Evolutionary conservation across 2,113 vertebrate species (phyloP).

Genomic region (Eublepharis macularius): DNA sequence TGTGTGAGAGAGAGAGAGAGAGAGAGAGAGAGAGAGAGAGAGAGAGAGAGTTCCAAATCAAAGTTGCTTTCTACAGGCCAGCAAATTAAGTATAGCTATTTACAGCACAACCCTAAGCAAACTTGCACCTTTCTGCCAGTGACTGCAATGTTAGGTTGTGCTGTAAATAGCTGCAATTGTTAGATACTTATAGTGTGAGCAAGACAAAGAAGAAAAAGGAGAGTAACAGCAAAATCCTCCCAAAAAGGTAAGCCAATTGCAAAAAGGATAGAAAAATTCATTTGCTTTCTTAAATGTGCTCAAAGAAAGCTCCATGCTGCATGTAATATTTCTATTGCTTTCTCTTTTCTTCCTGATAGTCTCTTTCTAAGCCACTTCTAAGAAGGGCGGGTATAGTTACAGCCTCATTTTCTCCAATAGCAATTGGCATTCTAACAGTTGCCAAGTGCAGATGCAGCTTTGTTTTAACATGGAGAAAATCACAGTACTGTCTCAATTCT

Average conservation of each 20-base stretch:
- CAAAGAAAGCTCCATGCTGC: not conserved
- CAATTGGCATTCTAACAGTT: constrained; percentile 15
- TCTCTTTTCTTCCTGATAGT: not conserved
- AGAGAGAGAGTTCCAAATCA: no score
- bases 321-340: constrained; percentile 7
- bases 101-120: no score
- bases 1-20: no score
- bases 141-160: no score
- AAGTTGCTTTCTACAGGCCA: not conserved
- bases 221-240: not conserved
- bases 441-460: constrained; percentile 18
- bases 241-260: rapidly evolving
- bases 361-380: constrained; percentile 23
- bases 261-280: not conserved
- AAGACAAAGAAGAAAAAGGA: not conserved
- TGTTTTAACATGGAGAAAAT: constrained; percentile 16
- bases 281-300: not conserved
- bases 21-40: no score
- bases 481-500: constrained; percentile 33
- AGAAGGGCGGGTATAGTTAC: constrained; percentile 4
- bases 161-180: no score
- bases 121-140: no score
- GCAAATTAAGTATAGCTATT: not conserved
- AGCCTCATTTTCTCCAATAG: constrained; percentile 28
- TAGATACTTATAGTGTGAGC: no score